A percentile compares a stretch with the other conserved stretches of the same genome.
Conservation (phyloP, 2,113 vertebrate genomes). For the Malaclemys terrapin region DNA sequence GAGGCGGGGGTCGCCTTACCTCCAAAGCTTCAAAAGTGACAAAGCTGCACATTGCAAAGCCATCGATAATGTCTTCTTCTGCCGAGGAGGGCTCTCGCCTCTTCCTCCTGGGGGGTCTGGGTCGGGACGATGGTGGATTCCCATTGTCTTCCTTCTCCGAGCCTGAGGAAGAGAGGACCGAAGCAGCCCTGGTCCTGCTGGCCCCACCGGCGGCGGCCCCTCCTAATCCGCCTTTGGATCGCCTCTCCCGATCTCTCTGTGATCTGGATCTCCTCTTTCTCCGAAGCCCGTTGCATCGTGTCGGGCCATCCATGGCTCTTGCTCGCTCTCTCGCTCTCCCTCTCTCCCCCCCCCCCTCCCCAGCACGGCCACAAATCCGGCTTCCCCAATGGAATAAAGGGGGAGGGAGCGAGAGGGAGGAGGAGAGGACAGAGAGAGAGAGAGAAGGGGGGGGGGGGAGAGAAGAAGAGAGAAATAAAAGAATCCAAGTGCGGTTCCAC, state of each 20-base stretch:
- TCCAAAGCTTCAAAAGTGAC: slow-evolving; percentile 93
- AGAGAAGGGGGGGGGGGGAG: slow-evolving; percentile 38
- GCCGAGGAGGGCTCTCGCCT: slow-evolving; percentile 91
- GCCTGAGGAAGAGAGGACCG: slow-evolving; percentile 88
- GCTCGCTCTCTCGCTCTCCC: slow-evolving; percentile 67
- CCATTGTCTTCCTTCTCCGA: slow-evolving; percentile 87
- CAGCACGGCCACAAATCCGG: slow-evolving; percentile 66
- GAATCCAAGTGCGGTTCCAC: slow-evolving; percentile 76
- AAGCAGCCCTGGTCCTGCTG: slow-evolving; percentile 75
- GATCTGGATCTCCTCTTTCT: slow-evolving; percentile 94
- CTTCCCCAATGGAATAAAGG: slow-evolving; percentile 58
- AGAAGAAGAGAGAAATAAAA: slow-evolving; percentile 29
- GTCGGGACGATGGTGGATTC: slow-evolving; percentile 87
- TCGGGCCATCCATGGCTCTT: slow-evolving; percentile 88
- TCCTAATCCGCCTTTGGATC: slow-evolving; percentile 82
- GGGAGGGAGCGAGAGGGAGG: slow-evolving; percentile 51
- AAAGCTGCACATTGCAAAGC: slow-evolving; percentile 93
- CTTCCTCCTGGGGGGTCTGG: slow-evolving; percentile 91
- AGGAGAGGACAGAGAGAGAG: slow-evolving; percentile 46
- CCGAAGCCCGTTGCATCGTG: slow-evolving; percentile 88
- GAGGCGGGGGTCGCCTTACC: slow-evolving; percentile 79
- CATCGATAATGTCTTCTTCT: slow-evolving; percentile 96
- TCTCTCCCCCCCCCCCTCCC: slow-evolving; percentile 46
- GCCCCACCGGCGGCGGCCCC: slow-evolving; percentile 64
- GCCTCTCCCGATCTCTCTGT: slow-evolving; percentile 86